These are phyloP conservation scores for Myotis pilosus DNA, from an alignment of 2,797 vertebrate species.

Conservation along the genomic window DNA sequence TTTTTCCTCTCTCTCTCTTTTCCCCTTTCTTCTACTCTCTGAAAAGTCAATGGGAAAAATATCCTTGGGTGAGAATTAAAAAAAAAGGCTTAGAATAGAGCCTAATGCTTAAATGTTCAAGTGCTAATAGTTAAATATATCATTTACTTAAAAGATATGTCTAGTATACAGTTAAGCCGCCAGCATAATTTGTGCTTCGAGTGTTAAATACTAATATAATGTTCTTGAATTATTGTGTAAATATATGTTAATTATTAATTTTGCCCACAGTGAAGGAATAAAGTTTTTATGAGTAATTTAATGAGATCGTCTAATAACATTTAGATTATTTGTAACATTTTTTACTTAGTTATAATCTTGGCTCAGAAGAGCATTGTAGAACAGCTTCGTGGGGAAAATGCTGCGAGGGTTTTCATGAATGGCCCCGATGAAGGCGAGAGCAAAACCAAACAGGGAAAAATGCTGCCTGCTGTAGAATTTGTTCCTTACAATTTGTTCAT, in stretches of 20 bases:
- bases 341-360: neutral
- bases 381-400: rapidly evolving
- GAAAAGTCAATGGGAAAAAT: too few species aligned
- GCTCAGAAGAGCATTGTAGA: neutral
- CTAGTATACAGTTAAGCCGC: neutral
- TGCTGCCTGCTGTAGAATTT: rapidly evolving
- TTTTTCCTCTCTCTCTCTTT: too few species aligned
- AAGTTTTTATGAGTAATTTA: neutral
- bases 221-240: neutral
- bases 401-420: neutral
- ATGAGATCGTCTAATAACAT: neutral
- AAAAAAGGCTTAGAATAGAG: neutral
- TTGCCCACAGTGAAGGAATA: neutral
- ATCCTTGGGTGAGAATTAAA: too few species aligned
- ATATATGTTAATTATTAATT: neutral
- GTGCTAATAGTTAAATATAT: neutral
- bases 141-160: neutral
- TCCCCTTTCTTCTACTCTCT: too few species aligned
- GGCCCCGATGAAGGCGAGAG: neutral
- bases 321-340: neutral
- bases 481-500: neutral
- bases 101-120: neutral
- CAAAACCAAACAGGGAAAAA: neutral
- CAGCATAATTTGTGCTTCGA: neutral
- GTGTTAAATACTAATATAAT: neutral